Evolutionary conservation across 2,888 invertebrate genomes (phyloP), one percentile per base, ranked within the genome.

Genomic region (Lydus trimaculatus): DNA sequence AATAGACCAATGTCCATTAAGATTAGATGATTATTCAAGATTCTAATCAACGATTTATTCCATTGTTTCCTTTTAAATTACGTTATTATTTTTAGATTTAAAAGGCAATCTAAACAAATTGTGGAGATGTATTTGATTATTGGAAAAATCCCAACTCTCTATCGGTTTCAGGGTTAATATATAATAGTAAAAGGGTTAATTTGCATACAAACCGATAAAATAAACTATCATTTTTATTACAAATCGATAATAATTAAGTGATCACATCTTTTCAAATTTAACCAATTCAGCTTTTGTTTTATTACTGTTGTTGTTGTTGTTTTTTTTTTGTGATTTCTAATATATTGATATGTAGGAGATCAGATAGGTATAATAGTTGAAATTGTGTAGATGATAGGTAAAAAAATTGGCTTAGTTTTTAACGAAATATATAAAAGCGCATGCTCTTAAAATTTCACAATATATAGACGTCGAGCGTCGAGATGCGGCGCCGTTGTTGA

Each of bases 401-500:
- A 25, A 52, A 52, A 52, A 52, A 52, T 52, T 52, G 23, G 52
- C 25, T 52, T 52, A 52, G 20, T 52, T 25, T 52, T 52, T 25
- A 13, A 52, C 15, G 13, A 25, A 52, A 52, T 25, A 13, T 52
- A 8, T 52, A 13, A 64, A 56, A 31, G 67, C 70, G 70, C 70
- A 70, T 70, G 70, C 70, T 17, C 70, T 59, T 48, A 25, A 48
- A 62, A 70, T 70, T 66, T 67, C 67, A 70, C 70, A 70, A 70
- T 67, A 70, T 65, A 70, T 67, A 70, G 67, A 70, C 67, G 70
- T 52, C 64, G 66, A 70, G 70, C 70, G 67, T 70, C 70, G 70
- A 52, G 67, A 70, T 70, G 70, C 70, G 70, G 70, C 70, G 70
- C 70, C 70, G 70, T 67, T 64, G 70, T 70, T 70, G 70, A 70